A percentile compares a stretch with the other conserved stretches of the same genome.
Conservation (phyloP, 2,797 vertebrate species). For the Trematocara caparti region DNA sequence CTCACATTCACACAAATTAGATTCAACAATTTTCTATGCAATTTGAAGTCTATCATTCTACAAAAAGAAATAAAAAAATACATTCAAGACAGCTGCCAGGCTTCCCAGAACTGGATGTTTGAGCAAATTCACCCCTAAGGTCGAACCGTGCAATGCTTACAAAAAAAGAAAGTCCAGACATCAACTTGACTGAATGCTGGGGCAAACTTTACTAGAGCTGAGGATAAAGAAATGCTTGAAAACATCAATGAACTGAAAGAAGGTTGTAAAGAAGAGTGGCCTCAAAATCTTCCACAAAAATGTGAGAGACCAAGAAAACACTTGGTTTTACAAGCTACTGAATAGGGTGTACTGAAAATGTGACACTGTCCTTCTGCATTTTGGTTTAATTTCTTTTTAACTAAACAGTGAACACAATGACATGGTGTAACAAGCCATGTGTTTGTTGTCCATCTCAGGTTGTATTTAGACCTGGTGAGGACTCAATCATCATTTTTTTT, state of each 20-base stretch:
- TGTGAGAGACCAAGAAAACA: background rate
- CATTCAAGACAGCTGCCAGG: background rate
- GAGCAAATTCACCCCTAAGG: background rate
- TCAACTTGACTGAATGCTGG: background rate
- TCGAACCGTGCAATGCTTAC: background rate
- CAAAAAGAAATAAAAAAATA: background rate
- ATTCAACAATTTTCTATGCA: background rate
- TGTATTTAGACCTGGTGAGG: background rate
- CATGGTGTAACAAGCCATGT: background rate
- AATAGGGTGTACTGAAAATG: background rate
- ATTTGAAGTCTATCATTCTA: background rate
- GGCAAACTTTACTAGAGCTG: background rate
- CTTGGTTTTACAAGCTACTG: background rate
- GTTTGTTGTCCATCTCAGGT: background rate
- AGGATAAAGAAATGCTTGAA: background rate
- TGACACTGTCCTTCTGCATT: background rate
- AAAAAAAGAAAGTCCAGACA: background rate
- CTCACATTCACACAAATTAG: background rate
- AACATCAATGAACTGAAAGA: background rate
- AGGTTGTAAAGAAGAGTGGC: background rate
- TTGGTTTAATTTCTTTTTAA: fast-evolving
- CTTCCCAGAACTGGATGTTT: background rate
- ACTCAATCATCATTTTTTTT: background rate
- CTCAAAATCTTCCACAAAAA: background rate
- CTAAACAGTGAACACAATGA: background rate